phyloP scores from a whole-genome alignment of 2,888 invertebrate genomes.

The Chrysopilus asiliformis region DNA sequence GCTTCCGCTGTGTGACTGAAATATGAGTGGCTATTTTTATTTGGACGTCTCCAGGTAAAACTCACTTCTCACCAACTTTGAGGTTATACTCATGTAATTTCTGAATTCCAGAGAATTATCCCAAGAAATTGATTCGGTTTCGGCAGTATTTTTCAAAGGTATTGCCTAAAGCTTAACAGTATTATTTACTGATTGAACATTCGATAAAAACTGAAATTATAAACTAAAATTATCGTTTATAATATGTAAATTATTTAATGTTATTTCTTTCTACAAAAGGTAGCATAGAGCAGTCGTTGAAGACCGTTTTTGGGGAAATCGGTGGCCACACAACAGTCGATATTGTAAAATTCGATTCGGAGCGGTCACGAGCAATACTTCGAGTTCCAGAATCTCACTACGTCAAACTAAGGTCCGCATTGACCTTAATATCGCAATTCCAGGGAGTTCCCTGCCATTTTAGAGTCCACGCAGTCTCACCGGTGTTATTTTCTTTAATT shows the following conservation, averaged over 20 bases:
- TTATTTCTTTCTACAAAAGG: no score
- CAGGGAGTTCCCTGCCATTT: constrained; percentile 41
- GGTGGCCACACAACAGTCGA: constrained; percentile 42
- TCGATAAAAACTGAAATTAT: no score
- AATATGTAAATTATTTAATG: no score
- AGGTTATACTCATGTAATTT: constrained; percentile 9
- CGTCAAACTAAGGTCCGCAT: constrained; percentile 43
- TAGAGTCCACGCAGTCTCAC: constrained; percentile 40
- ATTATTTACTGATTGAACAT: no score
- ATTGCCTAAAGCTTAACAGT: no score
- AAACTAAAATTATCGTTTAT: no score
- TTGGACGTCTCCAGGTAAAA: constrained; percentile 45
- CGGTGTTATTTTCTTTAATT: constrained; percentile 32
- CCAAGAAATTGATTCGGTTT: constrained; percentile 13
- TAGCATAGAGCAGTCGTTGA: constrained; percentile 41
- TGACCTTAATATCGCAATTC: constrained; percentile 40
- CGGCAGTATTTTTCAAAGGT: constrained; percentile 42
- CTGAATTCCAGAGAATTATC: constrained; percentile 9
- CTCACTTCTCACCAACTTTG: neutral
- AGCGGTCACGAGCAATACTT: constrained; percentile 39
- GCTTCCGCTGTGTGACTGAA: neutral
- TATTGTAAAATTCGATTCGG: constrained; percentile 41
- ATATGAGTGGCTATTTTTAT: constrained; percentile 38
- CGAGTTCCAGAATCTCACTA: constrained; percentile 41
- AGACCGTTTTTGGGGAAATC: constrained; percentile 44